Evolutionary conservation across 2,113 vertebrate genomes (phyloP).

Genomic region (Mesembrinibis cayennensis): DNA sequence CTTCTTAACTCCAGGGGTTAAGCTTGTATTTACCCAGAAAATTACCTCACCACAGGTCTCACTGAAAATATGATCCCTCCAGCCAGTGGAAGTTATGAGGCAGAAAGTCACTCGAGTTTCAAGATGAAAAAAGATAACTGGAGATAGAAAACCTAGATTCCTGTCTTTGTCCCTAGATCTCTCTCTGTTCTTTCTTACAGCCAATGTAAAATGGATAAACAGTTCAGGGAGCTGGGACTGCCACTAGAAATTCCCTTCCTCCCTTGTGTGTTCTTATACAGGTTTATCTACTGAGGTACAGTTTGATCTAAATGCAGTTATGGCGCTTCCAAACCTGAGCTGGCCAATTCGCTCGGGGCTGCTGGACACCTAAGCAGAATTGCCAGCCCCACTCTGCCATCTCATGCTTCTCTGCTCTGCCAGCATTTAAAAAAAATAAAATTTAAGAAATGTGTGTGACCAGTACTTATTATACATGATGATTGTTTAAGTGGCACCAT

Average conservation of each 20-base stretch:
- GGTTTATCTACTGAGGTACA: neutral
- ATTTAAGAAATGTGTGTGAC: neutral
- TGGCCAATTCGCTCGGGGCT: neutral
- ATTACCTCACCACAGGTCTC: neutral
- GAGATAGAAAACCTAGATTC: neutral
- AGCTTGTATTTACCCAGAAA: neutral
- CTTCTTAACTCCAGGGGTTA: neutral
- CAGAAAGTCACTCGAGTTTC: neutral
- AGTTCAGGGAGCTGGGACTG: neutral
- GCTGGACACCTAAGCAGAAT: neutral
- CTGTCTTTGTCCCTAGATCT: neutral
- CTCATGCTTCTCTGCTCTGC: neutral
- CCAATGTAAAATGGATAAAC: neutral
- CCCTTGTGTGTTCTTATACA: accelerated
- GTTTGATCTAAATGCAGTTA: neutral
- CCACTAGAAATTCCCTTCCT: neutral
- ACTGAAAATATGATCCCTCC: neutral
- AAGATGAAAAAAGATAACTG: neutral
- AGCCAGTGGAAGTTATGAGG: neutral
- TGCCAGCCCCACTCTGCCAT: neutral
- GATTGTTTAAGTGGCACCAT: neutral
- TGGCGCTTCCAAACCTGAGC: accelerated
- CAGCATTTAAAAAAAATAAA: neutral
- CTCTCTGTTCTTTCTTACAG: neutral
- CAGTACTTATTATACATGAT: neutral